Evolutionary conservation across 2,797 vertebrate species (phyloP), one percentile per base, ranked within the genome.

Genomic region (Lepus oiostolus): DNA sequence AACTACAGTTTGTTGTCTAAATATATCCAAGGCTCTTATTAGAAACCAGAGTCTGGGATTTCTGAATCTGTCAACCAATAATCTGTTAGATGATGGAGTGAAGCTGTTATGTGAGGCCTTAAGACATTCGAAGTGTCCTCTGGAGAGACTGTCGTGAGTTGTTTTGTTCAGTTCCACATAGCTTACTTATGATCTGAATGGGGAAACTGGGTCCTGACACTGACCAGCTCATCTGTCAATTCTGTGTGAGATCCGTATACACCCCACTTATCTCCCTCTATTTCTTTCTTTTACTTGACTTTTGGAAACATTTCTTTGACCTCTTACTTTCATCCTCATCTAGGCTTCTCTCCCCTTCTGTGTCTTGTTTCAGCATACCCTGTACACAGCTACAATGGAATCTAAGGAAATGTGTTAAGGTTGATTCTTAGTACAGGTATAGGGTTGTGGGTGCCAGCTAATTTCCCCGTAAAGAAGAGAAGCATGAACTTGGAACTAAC

Each of bases 71-170:
- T 97, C 96, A 0, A 72, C 83, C 60, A 97, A 97, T 88, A 80
- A 70, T 63, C 35, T 97, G 7, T 30, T 68, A 42, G 95, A 97
- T 62, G 28, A 93, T 4, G 92, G 97, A n/a, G 84, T 96, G 22
- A 85, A 75, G 80, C 72, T 92, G 4, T 77, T 97, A 28, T 97
- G 95, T 13, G 88, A 97, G 35, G 95, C 72, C 50, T 82, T 97
- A 77, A 62, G 54, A 76, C 77, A 95, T 74, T 85, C 95, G 52
- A 21, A 71, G 7, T 96, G 95, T 87, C 16, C 42, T 52, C 83
- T 97, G 71, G 54, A 97, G 80, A 96, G 84, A 77, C 52, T 97
- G 22, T 92, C 82, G 95, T 97, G 70, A 96, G 97, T 89, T 38
- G 28, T 38, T 86, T 75, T 90, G 50, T 60, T 80, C 19, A 24